phyloP scores from a whole-genome alignment of 1,140 invertebrate genomes.

The Thaumetopoea pityocampa region DNA sequence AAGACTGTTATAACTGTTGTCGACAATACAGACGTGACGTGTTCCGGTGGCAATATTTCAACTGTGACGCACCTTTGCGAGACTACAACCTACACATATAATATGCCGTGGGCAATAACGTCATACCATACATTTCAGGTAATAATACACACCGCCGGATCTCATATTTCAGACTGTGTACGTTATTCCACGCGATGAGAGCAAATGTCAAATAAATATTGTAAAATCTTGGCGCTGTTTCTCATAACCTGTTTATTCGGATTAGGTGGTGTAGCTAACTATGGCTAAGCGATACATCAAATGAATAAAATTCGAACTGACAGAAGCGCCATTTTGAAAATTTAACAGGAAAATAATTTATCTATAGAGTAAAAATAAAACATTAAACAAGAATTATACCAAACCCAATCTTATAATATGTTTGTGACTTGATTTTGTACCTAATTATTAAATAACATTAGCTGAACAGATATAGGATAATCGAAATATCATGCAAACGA shows the following conservation, averaged over 20 bases:
- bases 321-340: too few relatives aligned
- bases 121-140: slow-evolving; percentile 23
- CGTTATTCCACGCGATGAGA: slow-evolving; percentile 11
- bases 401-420: too few relatives aligned
- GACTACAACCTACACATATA: background rate
- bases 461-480: too few relatives aligned
- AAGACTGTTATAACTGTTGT: slow-evolving; percentile 4
- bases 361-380: too few relatives aligned
- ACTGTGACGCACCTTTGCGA: slow-evolving; percentile 19
- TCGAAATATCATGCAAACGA: too few relatives aligned
- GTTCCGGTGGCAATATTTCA: slow-evolving; percentile 17
- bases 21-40: slow-evolving; percentile 14
- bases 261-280: slow-evolving; percentile 5
- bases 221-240: slow-evolving; percentile 13
- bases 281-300: background rate
- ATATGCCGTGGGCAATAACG: slow-evolving; percentile 23
- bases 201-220: slow-evolving; percentile 26
- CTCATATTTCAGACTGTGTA: slow-evolving; percentile 22
- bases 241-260: slow-evolving; percentile 11
- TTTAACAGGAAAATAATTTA: too few relatives aligned
- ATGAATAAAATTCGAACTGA: slow-evolving; percentile 44
- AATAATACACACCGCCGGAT: slow-evolving; percentile 28
- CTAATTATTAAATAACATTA: too few relatives aligned
- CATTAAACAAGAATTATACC: too few relatives aligned
- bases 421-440: too few relatives aligned